A percentile compares a stretch with the other conserved stretches of the same genome.
These are phyloP conservation scores for Pantala flavescens DNA, from an alignment of 1,140 invertebrate species.

Conservation along the genomic window DNA sequence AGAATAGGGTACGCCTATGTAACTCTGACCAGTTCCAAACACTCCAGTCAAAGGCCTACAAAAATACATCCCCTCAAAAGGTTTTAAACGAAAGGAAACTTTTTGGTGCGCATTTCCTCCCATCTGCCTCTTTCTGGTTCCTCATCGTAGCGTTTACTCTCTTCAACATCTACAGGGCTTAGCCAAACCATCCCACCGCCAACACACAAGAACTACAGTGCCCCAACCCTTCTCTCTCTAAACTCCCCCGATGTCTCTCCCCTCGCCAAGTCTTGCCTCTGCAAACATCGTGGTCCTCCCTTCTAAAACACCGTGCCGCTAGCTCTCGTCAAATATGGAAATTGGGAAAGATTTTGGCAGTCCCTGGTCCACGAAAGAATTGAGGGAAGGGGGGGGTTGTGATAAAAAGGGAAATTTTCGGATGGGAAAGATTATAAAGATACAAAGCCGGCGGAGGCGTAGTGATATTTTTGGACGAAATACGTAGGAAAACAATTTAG, in stretches of 20 bases:
- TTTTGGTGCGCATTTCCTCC: no score
- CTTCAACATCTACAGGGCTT: no score
- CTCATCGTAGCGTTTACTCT: no score
- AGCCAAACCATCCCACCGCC: no score
- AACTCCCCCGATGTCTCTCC: neutral
- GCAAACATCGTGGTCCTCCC: neutral
- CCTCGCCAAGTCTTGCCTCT: neutral
- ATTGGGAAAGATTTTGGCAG: slow-evolving; percentile 1
- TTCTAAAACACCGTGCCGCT: neutral
- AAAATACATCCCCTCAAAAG: no score
- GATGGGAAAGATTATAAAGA: neutral
- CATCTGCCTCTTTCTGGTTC: no score
- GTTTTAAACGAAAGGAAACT: no score
- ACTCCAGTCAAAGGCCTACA: no score
- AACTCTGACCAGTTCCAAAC: neutral
- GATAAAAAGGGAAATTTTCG: neutral
- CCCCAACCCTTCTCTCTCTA: neutral
- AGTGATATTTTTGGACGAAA: neutral
- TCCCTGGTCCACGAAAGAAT: neutral
- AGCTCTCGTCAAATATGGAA: slow-evolving; percentile 5
- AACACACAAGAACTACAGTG: no score
- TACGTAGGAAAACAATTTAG: no score
- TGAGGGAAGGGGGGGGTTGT: neutral
- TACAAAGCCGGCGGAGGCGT: neutral
- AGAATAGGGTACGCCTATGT: no score